Evolutionary conservation across 1,140 invertebrate species (phyloP).

Genomic region (Sycophila sp.): DNA sequence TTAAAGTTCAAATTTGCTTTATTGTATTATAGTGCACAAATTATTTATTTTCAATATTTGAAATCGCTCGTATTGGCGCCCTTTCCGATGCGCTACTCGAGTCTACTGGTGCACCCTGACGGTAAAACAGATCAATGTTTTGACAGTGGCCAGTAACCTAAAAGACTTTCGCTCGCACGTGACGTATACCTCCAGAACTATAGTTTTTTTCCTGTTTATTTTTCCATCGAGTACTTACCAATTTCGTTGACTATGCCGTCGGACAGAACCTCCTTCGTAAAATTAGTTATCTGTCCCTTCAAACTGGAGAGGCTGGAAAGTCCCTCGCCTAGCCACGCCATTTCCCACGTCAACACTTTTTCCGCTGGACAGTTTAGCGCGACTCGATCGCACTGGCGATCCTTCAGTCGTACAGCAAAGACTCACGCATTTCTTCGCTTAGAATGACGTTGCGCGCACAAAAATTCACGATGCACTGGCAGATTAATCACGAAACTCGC

Average conservation of each 20-base stretch:
- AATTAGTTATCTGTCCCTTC: conserved; percentile 80
- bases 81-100: not conserved
- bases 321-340: conserved; percentile 82
- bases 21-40: no score
- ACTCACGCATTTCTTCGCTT: not conserved
- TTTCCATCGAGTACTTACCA: conserved; percentile 58
- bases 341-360: conserved; percentile 66
- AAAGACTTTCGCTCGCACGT: conserved; percentile 33
- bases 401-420: not conserved
- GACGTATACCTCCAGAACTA: not conserved
- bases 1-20: no score
- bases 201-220: not conserved
- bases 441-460: not conserved
- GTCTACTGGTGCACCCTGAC: no score
- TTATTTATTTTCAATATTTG: no score
- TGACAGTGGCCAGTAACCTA: conserved; percentile 59
- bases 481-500: not conserved
- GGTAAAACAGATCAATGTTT: conserved; percentile 59
- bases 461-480: not conserved
- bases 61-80: not conserved
- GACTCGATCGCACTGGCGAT: not conserved
- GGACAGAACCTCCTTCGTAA: conserved; percentile 78
- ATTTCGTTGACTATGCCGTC: conserved; percentile 69
- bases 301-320: conserved; percentile 75
- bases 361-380: not conserved